Percentiles rank a stretch among this genome's conserved stretches.
These are phyloP conservation scores for Oreonectes daqikongensis DNA, from an alignment of 2,797 vertebrate species.

Conservation along the genomic window DNA sequence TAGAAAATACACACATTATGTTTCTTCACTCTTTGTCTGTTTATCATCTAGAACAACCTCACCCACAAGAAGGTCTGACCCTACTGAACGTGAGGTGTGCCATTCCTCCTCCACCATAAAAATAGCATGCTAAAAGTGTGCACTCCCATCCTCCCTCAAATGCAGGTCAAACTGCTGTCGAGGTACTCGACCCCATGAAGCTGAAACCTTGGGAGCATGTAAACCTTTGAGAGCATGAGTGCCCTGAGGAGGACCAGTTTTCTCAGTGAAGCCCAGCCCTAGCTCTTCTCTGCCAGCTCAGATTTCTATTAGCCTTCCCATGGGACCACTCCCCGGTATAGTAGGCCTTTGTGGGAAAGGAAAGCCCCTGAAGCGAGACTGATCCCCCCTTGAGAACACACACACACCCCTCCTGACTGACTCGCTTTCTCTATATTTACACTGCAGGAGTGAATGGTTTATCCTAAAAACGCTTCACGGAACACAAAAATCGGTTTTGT, in stretches of 20 bases:
- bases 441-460: neutral
- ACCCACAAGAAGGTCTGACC: neutral
- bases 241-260: conserved; percentile 10
- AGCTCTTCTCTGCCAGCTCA: conserved; percentile 34
- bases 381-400: conserved; percentile 13
- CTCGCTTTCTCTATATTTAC: conserved; percentile 18
- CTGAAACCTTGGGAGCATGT: conserved; percentile 47
- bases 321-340: conserved; percentile 5
- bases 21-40: neutral
- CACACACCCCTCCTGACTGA: conserved; percentile 5
- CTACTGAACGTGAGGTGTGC: neutral
- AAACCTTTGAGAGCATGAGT: conserved; percentile 43
- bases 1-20: neutral
- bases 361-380: conserved; percentile 39
- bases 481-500: neutral
- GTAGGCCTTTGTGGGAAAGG: conserved; percentile 39
- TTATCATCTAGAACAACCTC: neutral
- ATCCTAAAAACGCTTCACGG: neutral
- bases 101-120: neutral
- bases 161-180: conserved; percentile 16
- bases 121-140: conserved; percentile 1
- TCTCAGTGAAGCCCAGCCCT: conserved; percentile 1
- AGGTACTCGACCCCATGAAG: conserved; percentile 27
- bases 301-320: conserved; percentile 35
- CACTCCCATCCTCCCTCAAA: conserved; percentile 1